Conservation (phyloP, 2,113 vertebrate genomes). For the Syngnathoides biaculeatus region DNA sequence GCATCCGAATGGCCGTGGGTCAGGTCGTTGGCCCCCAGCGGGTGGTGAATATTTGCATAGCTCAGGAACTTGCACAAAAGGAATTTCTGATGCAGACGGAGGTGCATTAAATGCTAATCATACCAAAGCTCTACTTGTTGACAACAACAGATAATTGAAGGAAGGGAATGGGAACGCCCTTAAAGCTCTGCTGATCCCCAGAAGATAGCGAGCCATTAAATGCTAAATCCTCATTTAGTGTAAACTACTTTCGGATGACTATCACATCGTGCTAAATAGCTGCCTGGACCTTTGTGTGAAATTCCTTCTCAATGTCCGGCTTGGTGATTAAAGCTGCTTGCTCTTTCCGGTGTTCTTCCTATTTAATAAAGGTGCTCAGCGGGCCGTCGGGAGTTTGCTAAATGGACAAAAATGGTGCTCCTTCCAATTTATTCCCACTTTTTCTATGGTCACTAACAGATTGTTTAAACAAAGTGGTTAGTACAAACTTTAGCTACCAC, state of each 20-base stretch:
- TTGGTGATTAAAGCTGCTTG: not conserved
- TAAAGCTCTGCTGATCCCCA: not conserved
- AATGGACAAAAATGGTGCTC: not conserved
- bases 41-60: not conserved
- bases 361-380: not conserved
- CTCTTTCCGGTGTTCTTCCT: not conserved
- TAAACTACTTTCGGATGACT: not conserved
- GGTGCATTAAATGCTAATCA: conserved; percentile 9
- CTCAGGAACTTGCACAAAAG: not conserved
- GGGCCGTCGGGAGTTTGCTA: conserved; percentile 1
- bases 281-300: not conserved
- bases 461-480: not conserved
- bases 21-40: not conserved
- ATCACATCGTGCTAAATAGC: conserved; percentile 7
- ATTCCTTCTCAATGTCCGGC: not conserved
- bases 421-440: too few species aligned
- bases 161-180: not conserved
- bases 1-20: not conserved
- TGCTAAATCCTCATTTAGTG: not conserved
- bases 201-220: conserved; percentile 5
- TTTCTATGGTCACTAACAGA: not conserved
- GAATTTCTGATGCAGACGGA: conserved; percentile 3
- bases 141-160: conserved; percentile 5
- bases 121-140: conserved; percentile 1
- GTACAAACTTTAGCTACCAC: not conserved